A percentile compares a stretch with the other conserved stretches of the same genome.
Evolutionary conservation across 2,888 invertebrate genomes (phyloP).

Genomic region (Sphaerophoria rueppellii): DNA sequence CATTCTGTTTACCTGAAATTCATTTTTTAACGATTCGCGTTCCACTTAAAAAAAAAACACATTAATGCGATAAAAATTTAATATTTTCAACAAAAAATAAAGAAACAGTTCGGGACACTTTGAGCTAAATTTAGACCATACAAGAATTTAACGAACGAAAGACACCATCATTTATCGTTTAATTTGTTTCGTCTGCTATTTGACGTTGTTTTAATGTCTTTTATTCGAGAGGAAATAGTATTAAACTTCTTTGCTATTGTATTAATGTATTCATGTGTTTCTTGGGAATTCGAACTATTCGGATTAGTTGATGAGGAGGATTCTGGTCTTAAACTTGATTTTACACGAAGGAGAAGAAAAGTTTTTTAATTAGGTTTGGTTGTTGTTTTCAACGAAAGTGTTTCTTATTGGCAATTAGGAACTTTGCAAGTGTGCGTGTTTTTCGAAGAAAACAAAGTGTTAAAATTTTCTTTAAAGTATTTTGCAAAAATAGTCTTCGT

Average conservation of each 20-base stretch:
- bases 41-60: not conserved
- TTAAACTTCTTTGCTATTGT: not conserved
- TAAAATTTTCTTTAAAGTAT: too few relatives aligned
- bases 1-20: constrained; percentile 7
- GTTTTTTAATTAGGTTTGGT: constrained; percentile 22
- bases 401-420: too few relatives aligned
- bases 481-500: too few relatives aligned
- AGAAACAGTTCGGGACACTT: constrained; percentile 1
- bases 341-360: constrained; percentile 8
- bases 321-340: not conserved
- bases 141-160: not conserved
- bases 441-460: too few relatives aligned
- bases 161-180: constrained; percentile 12
- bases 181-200: constrained; percentile 29
- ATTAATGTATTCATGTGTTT: not conserved
- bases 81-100: not conserved
- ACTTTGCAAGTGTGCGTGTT: too few relatives aligned
- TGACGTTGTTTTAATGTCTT: constrained; percentile 1
- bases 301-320: not conserved
- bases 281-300: not conserved
- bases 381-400: not conserved
- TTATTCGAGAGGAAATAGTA: not conserved
- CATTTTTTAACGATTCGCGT: not conserved
- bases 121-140: constrained; percentile 8
- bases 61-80: constrained; percentile 3